Percentiles rank a stretch among this genome's conserved stretches.
Evolutionary conservation across 2,797 vertebrate species (phyloP).

Genomic region (Naso thynnoides): DNA sequence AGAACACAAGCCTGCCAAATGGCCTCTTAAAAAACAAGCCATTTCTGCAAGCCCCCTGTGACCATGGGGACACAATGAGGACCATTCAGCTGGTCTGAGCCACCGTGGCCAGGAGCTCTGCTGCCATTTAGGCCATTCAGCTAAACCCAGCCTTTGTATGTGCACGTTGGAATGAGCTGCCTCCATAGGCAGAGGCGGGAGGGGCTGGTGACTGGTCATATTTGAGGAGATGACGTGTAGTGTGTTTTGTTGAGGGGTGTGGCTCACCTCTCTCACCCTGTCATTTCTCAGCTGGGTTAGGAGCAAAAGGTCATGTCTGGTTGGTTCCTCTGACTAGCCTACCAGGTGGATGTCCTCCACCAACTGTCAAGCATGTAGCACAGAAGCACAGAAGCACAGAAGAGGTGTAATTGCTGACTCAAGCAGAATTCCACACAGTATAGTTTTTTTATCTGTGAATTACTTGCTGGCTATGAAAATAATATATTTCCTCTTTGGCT

Average conservation of each 20-base stretch:
- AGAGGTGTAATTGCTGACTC: slow-evolving; percentile 20
- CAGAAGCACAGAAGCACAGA: too few relatives aligned
- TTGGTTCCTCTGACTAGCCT: slow-evolving; percentile 22
- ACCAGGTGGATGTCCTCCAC: slow-evolving; percentile 17
- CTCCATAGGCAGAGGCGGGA: slow-evolving; percentile 58
- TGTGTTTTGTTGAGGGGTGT: slow-evolving; percentile 30
- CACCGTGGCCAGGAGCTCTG: slow-evolving; percentile 75
- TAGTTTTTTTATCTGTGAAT: background rate
- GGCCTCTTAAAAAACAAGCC: slow-evolving; percentile 81
- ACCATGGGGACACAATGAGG: slow-evolving; percentile 83
- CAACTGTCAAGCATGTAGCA: slow-evolving; percentile 13
- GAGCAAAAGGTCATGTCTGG: slow-evolving; percentile 39
- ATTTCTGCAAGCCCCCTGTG: slow-evolving; percentile 81
- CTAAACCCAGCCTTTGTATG: slow-evolving; percentile 80
- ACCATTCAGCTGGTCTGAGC: slow-evolving; percentile 82
- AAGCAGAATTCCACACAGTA: slow-evolving; percentile 1
- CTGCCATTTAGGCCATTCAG: slow-evolving; percentile 82
- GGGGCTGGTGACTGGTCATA: slow-evolving; percentile 59
- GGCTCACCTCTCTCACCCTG: slow-evolving; percentile 14
- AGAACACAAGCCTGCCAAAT: slow-evolving; percentile 79
- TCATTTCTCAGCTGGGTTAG: slow-evolving; percentile 22
- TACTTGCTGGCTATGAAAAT: slow-evolving; percentile 1
- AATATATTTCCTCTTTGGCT: slow-evolving; percentile 5
- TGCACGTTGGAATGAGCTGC: slow-evolving; percentile 72
- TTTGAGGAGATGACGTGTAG: slow-evolving; percentile 61